Evolutionary conservation across 2,113 vertebrate genomes (phyloP), one percentile per base, ranked within the genome.

Genomic region (Gambusia affinis): DNA sequence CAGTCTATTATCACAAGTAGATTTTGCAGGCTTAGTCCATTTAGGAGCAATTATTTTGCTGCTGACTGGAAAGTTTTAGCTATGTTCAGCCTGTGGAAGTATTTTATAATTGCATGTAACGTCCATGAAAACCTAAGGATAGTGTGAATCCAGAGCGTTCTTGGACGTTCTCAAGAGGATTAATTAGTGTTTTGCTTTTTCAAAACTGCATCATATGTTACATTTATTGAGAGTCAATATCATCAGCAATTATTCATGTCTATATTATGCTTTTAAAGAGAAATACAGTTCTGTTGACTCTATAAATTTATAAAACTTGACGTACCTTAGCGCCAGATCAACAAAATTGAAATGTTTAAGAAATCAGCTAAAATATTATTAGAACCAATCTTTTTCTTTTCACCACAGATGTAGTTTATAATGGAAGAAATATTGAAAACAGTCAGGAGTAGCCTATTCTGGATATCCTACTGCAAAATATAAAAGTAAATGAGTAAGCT

Each of bases 31-130:
- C 75, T 70, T 31, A n/a, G 28, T 31, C 27, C 29, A 77, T 71
- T 75, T 57, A 44, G 44, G 7, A 78, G 12, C 39, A 60, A 68
- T 70, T 70, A 62, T 78, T 76, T 70, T 61, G 54, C 31, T 67
- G 39, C 39, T 67, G 64, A 31, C 60, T 61, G 51, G 19, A 67
- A 86, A 79, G 19, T 61, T 28, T 73, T 30, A 6, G 15, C 8
- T 1, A 64, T 1, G 60, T 78, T 31, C 14, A 3, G 19, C 62
- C 60, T 65, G 2, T 61, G 7, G 3, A 14, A 35, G 4, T 73
- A 47, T 73, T 67, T 77, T 8, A 77, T 67, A 28, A 12, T 73
- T 83, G 81, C 74, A 66, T 39, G 35, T 77, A 73, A 77, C 70
- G 29, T 37, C 3, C 19, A 57, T 1, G 11, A 61, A 47, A 35